Evolutionary conservation across 2,113 vertebrate genomes (phyloP).

Genomic region (Xenopus laevis): DNA sequence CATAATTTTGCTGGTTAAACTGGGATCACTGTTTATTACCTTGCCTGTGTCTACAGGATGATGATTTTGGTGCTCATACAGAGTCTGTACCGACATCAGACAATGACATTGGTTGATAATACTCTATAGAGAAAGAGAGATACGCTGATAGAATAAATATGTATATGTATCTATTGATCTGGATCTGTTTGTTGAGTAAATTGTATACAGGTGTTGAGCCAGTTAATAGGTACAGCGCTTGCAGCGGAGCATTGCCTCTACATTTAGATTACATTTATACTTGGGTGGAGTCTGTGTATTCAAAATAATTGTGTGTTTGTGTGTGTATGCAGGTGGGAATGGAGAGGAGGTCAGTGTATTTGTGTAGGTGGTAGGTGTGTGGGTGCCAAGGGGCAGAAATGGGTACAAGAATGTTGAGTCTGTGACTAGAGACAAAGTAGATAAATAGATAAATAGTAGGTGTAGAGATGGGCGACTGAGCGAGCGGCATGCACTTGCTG

Average conservation of each 20-base stretch:
- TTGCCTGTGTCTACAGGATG: neutral
- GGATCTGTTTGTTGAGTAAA: no score
- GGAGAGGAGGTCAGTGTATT: neutral
- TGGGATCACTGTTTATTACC: neutral
- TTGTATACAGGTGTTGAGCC: no score
- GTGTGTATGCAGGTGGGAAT: neutral
- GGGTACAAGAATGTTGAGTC: neutral
- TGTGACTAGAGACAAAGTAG: neutral
- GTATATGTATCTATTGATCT: no score
- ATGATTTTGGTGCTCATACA: no score
- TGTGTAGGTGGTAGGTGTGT: neutral
- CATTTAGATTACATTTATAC: neutral
- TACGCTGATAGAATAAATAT: no score
- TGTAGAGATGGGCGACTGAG: neutral
- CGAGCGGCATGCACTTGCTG: no score
- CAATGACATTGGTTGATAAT: no score
- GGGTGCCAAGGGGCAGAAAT: neutral
- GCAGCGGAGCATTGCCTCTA: neutral
- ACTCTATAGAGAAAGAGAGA: no score
- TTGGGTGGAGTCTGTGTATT: constrained; percentile 3
- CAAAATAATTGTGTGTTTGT: neutral
- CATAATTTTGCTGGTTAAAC: neutral
- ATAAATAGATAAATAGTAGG: neutral
- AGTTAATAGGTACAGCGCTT: neutral
- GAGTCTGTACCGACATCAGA: no score